phyloP scores from a whole-genome alignment of 2,113 vertebrate genomes.

The Mesoclemmys tuberculata region DNA sequence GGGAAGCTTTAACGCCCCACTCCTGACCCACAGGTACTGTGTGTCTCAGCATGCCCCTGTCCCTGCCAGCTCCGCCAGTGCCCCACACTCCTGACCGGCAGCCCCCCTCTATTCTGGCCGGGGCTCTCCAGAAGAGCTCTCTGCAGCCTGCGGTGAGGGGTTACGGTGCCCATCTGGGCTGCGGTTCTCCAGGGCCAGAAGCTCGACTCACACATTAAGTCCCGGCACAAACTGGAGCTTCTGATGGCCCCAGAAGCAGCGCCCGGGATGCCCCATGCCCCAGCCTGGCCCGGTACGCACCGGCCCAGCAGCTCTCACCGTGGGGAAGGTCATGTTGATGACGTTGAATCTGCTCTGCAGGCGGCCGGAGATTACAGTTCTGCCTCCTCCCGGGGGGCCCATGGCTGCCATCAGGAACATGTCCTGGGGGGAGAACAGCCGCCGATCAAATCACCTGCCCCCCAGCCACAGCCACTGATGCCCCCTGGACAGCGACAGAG shows the following conservation, averaged over 20 bases:
- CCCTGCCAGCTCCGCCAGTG: background rate
- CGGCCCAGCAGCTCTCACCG: slow-evolving; percentile 76
- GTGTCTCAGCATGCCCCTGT: background rate
- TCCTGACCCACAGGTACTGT: too few relatives aligned
- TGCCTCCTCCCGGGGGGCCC: slow-evolving; percentile 90
- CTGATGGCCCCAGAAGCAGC: too few relatives aligned
- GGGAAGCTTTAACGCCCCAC: too few relatives aligned
- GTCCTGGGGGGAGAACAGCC: slow-evolving; percentile 73
- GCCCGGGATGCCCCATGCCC: too few relatives aligned
- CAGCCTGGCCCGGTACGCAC: too few relatives aligned
- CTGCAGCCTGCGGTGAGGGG: too few relatives aligned
- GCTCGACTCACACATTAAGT: too few relatives aligned
- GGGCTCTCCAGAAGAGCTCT: too few relatives aligned
- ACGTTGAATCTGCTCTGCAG: slow-evolving; percentile 91
- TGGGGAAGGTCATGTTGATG: slow-evolving; percentile 92
- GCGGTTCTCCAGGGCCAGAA: too few relatives aligned
- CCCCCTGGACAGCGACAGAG: background rate
- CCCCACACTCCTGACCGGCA: background rate
- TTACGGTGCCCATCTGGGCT: too few relatives aligned
- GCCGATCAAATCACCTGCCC: background rate
- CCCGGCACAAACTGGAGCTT: too few relatives aligned
- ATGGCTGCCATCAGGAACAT: slow-evolving; percentile 90
- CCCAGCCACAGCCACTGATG: background rate
- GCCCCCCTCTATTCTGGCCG: background rate
- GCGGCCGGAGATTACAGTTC: slow-evolving; percentile 85